These are phyloP conservation scores for Actenoides lindsayi DNA, from an alignment of 2,113 vertebrate species.

Conservation along the genomic window DNA sequence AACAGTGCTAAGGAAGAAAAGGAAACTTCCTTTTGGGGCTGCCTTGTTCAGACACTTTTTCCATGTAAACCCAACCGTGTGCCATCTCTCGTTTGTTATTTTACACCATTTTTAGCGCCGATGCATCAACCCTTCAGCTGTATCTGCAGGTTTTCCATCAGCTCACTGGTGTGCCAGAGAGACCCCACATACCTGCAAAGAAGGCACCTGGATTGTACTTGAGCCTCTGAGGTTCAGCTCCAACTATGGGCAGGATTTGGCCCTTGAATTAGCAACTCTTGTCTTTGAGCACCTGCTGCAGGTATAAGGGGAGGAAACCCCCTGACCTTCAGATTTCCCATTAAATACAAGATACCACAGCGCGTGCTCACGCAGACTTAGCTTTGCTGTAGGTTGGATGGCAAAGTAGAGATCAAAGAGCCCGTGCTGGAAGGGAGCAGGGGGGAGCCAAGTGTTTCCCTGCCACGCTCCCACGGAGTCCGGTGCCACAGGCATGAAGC, in stretches of 20 bases:
- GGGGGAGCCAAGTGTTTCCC: neutral
- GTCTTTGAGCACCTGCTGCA: neutral
- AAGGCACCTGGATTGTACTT: neutral
- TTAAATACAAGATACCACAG: neutral
- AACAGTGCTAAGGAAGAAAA: neutral
- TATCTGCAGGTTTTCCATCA: neutral
- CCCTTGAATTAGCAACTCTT: neutral
- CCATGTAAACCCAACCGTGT: neutral
- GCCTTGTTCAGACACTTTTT: neutral
- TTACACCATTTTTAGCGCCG: neutral
- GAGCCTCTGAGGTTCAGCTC: neutral
- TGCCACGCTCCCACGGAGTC: neutral
- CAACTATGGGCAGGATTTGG: neutral
- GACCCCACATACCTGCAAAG: neutral
- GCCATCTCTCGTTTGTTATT: neutral
- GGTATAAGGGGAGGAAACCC: neutral
- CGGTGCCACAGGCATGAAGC: neutral
- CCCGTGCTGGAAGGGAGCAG: neutral
- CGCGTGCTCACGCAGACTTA: rapidly evolving
- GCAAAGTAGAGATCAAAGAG: neutral
- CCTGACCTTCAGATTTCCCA: neutral
- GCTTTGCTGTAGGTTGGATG: neutral
- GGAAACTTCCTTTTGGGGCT: neutral
- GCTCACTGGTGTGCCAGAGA: neutral
- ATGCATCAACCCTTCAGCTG: neutral